These are phyloP conservation scores for Cacoxenus indagator DNA, from an alignment of 2,888 invertebrate genomes.

Conservation along the genomic window DNA sequence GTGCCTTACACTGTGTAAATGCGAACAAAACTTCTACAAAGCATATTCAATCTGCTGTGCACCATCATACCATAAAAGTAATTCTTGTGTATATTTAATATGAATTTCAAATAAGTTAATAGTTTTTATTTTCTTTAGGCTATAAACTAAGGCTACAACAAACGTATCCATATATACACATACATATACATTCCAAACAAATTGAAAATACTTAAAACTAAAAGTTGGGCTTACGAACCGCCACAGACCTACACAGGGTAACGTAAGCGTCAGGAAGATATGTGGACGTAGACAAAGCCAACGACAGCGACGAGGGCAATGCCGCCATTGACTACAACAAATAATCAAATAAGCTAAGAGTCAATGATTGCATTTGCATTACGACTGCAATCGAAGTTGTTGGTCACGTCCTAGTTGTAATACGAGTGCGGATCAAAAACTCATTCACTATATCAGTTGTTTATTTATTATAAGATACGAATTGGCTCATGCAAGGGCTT, in stretches of 20 bases:
- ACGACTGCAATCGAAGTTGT: slow-evolving; percentile 20
- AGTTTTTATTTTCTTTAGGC: neutral
- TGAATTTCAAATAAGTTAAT: neutral
- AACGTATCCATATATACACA: neutral
- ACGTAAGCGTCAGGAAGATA: neutral
- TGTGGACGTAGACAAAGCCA: neutral
- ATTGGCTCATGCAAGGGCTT: too few species aligned
- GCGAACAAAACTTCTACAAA: too few species aligned
- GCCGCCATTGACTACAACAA: neutral
- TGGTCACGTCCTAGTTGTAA: slow-evolving; percentile 12
- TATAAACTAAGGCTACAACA: neutral
- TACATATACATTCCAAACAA: neutral
- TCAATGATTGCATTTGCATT: slow-evolving; percentile 63
- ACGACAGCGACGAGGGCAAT: neutral
- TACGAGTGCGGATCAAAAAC: neutral
- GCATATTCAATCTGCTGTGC: too few species aligned
- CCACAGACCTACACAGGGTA: neutral
- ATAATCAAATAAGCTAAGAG: slow-evolving; percentile 49
- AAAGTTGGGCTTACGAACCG: neutral
- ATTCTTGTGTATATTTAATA: neutral
- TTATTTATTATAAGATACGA: too few species aligned
- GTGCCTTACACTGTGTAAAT: too few species aligned
- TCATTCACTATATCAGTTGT: too few species aligned
- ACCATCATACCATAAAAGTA: neutral
- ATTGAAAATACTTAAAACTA: neutral